phyloP scores from a whole-genome alignment of 2,797 vertebrate species.

The Hybognathus amarus region DNA sequence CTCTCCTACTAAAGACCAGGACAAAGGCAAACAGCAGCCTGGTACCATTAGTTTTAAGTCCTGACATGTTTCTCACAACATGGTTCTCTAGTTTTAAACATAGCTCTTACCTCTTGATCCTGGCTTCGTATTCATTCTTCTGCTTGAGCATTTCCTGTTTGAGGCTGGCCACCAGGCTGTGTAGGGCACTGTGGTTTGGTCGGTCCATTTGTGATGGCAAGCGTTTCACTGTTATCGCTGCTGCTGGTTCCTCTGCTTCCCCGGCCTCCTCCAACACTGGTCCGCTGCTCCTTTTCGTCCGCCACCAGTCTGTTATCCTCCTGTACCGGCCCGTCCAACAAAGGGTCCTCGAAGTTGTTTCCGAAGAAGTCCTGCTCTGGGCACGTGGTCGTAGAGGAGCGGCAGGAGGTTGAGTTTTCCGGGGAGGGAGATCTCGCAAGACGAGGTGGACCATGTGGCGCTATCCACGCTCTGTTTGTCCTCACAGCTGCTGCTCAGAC shows the following conservation, averaged over 20 bases:
- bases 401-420: constrained; percentile 93
- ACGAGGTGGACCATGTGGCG: constrained; percentile 97
- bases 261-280: constrained; percentile 70
- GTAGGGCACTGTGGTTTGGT: constrained; percentile 91
- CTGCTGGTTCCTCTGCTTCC: constrained; percentile 82
- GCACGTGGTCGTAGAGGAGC: constrained; percentile 96
- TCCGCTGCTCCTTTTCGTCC: constrained; percentile 78
- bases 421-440: constrained; percentile 97
- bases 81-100: not conserved
- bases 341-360: constrained; percentile 85
- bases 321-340: constrained; percentile 79
- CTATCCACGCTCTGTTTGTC: constrained; percentile 98
- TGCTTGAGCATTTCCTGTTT: constrained; percentile 98
- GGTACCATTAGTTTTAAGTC: not conserved
- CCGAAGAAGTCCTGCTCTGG: constrained; percentile 93
- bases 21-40: not conserved
- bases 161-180: constrained; percentile 93
- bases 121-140: constrained; percentile 92
- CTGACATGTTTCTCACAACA: no score
- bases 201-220: constrained; percentile 75
- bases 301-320: constrained; percentile 64
- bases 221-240: constrained; percentile 88
- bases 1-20: not conserved
- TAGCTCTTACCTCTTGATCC: constrained; percentile 88
- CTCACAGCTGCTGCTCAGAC: constrained; percentile 82